These are phyloP conservation scores for Drosophila pegasa DNA, from an alignment of 2,888 invertebrate species.

Conservation along the genomic window DNA sequence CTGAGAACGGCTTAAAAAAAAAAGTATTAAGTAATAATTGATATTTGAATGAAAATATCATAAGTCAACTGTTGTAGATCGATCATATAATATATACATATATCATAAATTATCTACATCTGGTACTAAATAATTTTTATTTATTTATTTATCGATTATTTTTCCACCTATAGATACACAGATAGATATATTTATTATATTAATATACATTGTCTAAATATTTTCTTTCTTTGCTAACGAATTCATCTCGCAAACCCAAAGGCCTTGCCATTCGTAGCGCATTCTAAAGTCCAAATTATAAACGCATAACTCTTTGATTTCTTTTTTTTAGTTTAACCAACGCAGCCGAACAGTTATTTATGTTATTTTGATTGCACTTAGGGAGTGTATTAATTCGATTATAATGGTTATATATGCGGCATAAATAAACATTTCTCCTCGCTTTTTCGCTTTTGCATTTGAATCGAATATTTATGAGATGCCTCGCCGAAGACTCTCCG, in stretches of 20 bases:
- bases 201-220: neutral
- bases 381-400: constrained; percentile 79
- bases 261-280: constrained; percentile 30
- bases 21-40: no score
- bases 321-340: constrained; percentile 13
- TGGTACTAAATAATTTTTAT: no score
- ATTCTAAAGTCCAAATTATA: constrained; percentile 57
- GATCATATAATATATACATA: no score
- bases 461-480: constrained; percentile 58
- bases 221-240: neutral
- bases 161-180: no score
- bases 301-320: constrained; percentile 67
- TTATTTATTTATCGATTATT: no score
- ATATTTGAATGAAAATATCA: no score
- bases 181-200: no score
- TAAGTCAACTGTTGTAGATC: no score
- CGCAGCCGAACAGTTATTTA: constrained; percentile 60
- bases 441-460: constrained; percentile 26
- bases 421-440: constrained; percentile 61
- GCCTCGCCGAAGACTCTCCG: constrained; percentile 20
- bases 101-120: no score
- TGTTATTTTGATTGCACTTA: constrained; percentile 75
- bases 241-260: constrained; percentile 9
- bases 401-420: constrained; percentile 74
- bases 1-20: no score